phyloP scores from a whole-genome alignment of 2,888 invertebrate species.

The Sinodicranocentrus sp. region DNA sequence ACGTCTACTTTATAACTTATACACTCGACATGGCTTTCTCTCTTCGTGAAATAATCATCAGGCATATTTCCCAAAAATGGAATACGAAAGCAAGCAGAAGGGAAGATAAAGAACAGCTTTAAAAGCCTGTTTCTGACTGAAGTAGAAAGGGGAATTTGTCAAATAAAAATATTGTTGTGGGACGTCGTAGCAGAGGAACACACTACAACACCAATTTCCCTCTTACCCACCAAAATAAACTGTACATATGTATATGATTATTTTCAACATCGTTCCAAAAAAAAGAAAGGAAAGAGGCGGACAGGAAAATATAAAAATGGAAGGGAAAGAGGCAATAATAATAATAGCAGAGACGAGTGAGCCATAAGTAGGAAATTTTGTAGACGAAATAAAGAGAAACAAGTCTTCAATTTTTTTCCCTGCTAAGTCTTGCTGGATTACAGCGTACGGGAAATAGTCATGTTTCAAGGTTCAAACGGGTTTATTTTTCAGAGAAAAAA shows the following conservation, averaged over 20 bases:
- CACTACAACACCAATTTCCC: not conserved
- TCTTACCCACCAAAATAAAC: not conserved
- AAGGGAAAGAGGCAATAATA: not conserved
- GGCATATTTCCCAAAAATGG: constrained; percentile 1
- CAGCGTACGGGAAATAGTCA: too few species aligned
- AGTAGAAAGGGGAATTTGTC: constrained; percentile 34
- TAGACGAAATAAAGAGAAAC: constrained; percentile 1
- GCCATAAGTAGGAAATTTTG: constrained; percentile 8
- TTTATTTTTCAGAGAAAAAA: too few species aligned
- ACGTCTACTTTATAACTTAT: constrained; percentile 25
- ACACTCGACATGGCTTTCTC: not conserved
- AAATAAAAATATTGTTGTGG: constrained; percentile 50
- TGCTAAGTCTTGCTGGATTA: not conserved
- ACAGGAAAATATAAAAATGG: constrained; percentile 20
- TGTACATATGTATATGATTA: constrained; percentile 15
- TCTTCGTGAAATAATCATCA: not conserved
- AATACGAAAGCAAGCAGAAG: constrained; percentile 8
- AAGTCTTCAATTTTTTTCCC: not conserved
- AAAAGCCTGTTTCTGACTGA: constrained; percentile 48
- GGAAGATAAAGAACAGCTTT: constrained; percentile 43
- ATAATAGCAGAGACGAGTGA: constrained; percentile 7
- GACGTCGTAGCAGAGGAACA: not conserved
- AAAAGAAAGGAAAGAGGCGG: constrained; percentile 23
- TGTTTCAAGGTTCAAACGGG: too few species aligned
- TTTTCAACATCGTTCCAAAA: constrained; percentile 18